These are phyloP conservation scores for Babyrousa celebensis DNA, from an alignment of 2,797 vertebrate species.

Conservation along the genomic window DNA sequence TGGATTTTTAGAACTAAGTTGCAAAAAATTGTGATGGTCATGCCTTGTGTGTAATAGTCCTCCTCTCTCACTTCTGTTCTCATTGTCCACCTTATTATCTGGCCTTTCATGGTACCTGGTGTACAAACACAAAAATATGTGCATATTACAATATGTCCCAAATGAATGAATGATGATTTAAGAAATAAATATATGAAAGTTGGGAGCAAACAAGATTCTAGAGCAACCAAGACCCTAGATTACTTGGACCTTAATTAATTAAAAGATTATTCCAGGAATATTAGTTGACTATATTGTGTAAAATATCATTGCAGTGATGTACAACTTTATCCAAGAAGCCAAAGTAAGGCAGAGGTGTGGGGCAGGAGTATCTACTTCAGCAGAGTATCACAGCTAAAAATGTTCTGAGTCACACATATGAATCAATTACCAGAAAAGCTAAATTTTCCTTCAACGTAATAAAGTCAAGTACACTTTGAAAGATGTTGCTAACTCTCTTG, in stretches of 20 bases:
- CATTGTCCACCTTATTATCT: background rate
- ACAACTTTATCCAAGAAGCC: background rate
- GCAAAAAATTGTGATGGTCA: background rate
- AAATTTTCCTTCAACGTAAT: background rate
- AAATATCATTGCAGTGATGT: background rate
- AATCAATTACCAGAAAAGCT: background rate
- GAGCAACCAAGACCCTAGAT: background rate
- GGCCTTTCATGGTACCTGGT: background rate
- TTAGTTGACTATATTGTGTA: background rate
- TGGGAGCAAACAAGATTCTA: background rate
- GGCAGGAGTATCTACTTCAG: background rate
- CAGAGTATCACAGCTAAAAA: slow-evolving; percentile 44
- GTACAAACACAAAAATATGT: background rate
- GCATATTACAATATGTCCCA: background rate
- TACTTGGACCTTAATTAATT: background rate
- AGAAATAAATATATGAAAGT: background rate
- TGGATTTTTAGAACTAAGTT: background rate
- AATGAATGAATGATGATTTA: background rate
- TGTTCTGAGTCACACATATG: slow-evolving; percentile 27
- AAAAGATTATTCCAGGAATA: slow-evolving; percentile 36
- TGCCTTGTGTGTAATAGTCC: background rate
- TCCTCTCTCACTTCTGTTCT: background rate
- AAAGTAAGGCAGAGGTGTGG: slow-evolving; percentile 3
- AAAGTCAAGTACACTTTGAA: background rate
- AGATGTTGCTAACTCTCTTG: slow-evolving; percentile 6